These are phyloP conservation scores for Drosophila kokeensis DNA, from an alignment of 2,888 invertebrate genomes.

Conservation along the genomic window DNA sequence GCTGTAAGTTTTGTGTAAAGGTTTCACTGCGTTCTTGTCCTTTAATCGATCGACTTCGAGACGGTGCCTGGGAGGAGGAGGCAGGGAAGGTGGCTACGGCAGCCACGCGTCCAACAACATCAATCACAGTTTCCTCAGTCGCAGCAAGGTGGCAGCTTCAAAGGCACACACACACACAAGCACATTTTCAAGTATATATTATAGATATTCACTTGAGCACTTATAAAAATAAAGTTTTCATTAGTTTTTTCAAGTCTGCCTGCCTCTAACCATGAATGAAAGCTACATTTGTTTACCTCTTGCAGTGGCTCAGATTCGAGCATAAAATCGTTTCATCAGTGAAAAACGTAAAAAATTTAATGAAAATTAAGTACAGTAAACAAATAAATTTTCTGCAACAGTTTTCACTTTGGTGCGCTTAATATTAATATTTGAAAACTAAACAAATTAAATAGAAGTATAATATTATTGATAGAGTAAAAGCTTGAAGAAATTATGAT, in stretches of 20 bases:
- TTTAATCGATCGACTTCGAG: slow-evolving; percentile 57
- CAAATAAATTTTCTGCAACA: background rate
- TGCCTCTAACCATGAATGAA: background rate
- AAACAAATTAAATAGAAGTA: too few relatives aligned
- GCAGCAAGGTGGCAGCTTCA: slow-evolving; percentile 41
- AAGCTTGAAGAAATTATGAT: too few relatives aligned
- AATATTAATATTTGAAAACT: background rate
- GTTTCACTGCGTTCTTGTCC: slow-evolving; percentile 42
- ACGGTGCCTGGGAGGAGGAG: background rate
- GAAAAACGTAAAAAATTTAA: background rate
- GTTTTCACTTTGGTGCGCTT: background rate
- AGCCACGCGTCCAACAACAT: slow-evolving; percentile 51
- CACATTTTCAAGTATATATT: slow-evolving; percentile 4
- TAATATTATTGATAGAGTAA: too few relatives aligned
- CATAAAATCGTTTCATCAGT: background rate
- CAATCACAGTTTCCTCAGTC: slow-evolving; percentile 55
- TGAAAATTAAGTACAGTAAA: background rate
- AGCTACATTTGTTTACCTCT: background rate
- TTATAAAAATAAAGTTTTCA: background rate
- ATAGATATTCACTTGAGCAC: background rate
- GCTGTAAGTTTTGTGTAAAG: slow-evolving; percentile 40
- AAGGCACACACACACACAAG: slow-evolving; percentile 19
- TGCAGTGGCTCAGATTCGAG: background rate
- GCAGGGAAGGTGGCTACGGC: background rate
- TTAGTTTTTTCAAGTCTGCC: background rate